These are phyloP conservation scores for Haliclystus octoradiatus DNA, from an alignment of 30 jellyfish, hydroid and myxozoan genomes.

Conservation along the genomic window DNA sequence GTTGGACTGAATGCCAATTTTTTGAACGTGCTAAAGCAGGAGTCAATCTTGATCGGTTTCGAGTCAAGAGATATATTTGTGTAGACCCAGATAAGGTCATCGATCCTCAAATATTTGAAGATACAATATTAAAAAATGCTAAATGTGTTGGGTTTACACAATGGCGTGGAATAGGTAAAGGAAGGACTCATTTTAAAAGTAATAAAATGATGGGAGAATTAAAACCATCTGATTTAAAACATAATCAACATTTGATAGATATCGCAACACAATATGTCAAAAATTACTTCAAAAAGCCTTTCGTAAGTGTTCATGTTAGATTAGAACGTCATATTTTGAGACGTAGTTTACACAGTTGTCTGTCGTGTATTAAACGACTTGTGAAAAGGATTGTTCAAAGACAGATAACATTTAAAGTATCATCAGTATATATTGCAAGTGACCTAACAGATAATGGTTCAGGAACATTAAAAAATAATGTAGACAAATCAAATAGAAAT, in stretches of 20 bases:
- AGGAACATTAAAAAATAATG: constrained; percentile 47
- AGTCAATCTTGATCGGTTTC: constrained; percentile 32
- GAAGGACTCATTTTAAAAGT: constrained; percentile 69
- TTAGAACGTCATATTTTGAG: constrained; percentile 67
- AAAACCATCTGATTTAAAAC: constrained; percentile 63
- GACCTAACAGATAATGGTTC: constrained; percentile 80
- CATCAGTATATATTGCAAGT: constrained; percentile 55
- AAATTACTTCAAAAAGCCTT: constrained; percentile 38
- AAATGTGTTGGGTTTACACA: constrained; percentile 65
- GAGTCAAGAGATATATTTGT: constrained; percentile 54
- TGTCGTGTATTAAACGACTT: constrained; percentile 37
- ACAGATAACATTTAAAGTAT: constrained; percentile 12
- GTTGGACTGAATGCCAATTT: constrained; percentile 55
- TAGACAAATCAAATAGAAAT: constrained; percentile 31
- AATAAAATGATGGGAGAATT: constrained; percentile 39
- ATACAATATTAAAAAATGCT: constrained; percentile 31
- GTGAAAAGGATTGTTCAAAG: constrained; percentile 24
- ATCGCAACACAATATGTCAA: constrained; percentile 53
- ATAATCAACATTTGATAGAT: constrained; percentile 22
- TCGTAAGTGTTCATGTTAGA: constrained; percentile 74
- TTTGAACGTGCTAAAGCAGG: constrained; percentile 47
- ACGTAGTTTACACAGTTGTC: constrained; percentile 39
- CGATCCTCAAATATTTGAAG: constrained; percentile 58
- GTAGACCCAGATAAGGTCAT: constrained; percentile 76
- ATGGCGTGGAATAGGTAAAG: constrained; percentile 84